Percentiles rank a stretch among this genome's conserved stretches.
These are phyloP conservation scores for Lophochroa leadbeateri DNA, from an alignment of 2,113 vertebrate species.

Conservation along the genomic window DNA sequence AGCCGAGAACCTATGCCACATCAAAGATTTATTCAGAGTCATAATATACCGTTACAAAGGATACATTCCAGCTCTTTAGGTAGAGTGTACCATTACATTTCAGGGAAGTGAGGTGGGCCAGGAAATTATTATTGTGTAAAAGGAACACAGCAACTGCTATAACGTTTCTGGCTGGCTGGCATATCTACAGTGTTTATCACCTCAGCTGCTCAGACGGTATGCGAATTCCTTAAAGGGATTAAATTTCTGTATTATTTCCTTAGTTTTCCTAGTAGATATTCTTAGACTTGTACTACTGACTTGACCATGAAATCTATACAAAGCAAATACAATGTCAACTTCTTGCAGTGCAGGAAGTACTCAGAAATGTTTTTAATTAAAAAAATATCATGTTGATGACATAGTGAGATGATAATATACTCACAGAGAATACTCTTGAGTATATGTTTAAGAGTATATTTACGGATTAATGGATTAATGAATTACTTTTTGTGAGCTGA, in stretches of 20 bases:
- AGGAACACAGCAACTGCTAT: background rate
- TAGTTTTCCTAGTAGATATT: background rate
- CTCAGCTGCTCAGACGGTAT: background rate
- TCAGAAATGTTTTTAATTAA: background rate
- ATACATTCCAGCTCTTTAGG: background rate
- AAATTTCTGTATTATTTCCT: background rate
- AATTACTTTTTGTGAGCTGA: background rate
- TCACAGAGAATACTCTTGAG: background rate
- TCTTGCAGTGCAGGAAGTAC: background rate
- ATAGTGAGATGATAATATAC: background rate
- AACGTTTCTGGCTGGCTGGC: background rate
- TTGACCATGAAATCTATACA: background rate
- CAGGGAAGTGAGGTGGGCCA: background rate
- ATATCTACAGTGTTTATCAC: background rate
- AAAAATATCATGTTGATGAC: background rate
- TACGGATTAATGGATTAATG: background rate
- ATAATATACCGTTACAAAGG: background rate
- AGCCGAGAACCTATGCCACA: fast-evolving
- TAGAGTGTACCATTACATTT: background rate
- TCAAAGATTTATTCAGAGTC: background rate
- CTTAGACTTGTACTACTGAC: background rate
- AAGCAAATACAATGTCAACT: background rate
- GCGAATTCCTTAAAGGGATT: background rate
- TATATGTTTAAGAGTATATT: background rate
- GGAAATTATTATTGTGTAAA: background rate